Evolutionary conservation across 2,113 vertebrate genomes (phyloP).

Genomic region (Trichomycterus rosablanca): DNA sequence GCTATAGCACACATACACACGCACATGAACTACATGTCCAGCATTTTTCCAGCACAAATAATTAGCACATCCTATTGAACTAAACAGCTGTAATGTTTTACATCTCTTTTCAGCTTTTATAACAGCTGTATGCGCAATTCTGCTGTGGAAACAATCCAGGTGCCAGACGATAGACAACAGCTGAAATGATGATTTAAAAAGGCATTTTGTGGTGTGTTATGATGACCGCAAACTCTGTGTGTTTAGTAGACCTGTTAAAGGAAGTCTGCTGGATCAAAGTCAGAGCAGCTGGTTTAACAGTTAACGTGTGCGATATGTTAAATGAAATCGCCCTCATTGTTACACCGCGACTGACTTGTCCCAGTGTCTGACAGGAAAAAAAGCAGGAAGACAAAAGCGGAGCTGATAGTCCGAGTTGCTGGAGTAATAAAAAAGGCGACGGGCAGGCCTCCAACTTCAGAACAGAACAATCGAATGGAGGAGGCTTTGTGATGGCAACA

Average conservation of each 20-base stretch:
- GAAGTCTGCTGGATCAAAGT: constrained; percentile 75
- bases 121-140: constrained; percentile 5
- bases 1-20: too few species aligned
- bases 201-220: constrained; percentile 27
- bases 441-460: constrained; percentile 62
- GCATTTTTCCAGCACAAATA: too few species aligned
- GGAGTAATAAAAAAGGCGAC: constrained; percentile 62
- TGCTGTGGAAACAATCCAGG: not conserved
- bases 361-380: constrained; percentile 69
- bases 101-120: too few species aligned
- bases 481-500: constrained; percentile 68
- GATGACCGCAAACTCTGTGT: constrained; percentile 57
- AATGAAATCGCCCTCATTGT: constrained; percentile 76
- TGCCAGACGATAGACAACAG: constrained; percentile 26
- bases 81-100: too few species aligned
- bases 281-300: constrained; percentile 74
- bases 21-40: too few species aligned
- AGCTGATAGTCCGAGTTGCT: constrained; percentile 64
- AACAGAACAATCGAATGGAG: constrained; percentile 69
- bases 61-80: too few species aligned
- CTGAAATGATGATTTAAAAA: constrained; percentile 37
- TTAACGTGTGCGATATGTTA: constrained; percentile 71
- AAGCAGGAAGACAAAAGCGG: constrained; percentile 70
- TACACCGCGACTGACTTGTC: constrained; percentile 69
- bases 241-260: constrained; percentile 67